Conservation (phyloP, 2,888 invertebrate species). For the Drosophila nr. fundita region DNA sequence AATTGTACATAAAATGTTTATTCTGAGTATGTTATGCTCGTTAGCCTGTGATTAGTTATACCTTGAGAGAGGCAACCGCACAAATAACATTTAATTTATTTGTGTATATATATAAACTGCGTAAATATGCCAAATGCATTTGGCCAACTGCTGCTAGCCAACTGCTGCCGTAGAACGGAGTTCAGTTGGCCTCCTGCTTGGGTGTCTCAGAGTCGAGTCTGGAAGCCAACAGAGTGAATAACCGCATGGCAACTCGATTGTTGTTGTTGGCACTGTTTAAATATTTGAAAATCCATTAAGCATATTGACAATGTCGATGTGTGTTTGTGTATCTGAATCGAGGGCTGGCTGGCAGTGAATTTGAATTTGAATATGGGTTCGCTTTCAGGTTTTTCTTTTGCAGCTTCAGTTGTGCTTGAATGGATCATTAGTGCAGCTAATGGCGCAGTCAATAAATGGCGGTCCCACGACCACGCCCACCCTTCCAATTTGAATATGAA, state of each 20-base stretch:
- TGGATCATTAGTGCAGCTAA: constrained; percentile 80
- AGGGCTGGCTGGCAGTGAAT: constrained; percentile 34
- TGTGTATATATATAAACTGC: constrained; percentile 51
- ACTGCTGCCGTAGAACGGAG: constrained; percentile 5
- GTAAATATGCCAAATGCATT: constrained; percentile 68
- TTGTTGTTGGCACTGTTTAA: constrained; percentile 66
- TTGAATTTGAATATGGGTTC: constrained; percentile 48
- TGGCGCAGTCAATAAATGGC: constrained; percentile 79
- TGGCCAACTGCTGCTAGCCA: constrained; percentile 10
- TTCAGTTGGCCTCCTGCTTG: constrained; percentile 4
- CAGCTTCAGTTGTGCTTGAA: constrained; percentile 59
- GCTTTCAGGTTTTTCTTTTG: constrained; percentile 43
- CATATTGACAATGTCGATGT: constrained; percentile 76
- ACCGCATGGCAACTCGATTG: constrained; percentile 43
- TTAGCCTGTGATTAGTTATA: neutral
- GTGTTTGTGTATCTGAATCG: constrained; percentile 26
- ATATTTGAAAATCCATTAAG: constrained; percentile 81
- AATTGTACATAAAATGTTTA: neutral
- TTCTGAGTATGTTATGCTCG: neutral
- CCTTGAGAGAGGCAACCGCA: constrained; percentile 20
- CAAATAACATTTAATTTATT: constrained; percentile 65
- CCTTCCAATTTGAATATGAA: constrained; percentile 75
- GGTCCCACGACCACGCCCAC: constrained; percentile 62
- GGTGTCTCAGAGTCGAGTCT: constrained; percentile 5
- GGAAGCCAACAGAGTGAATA: constrained; percentile 21